phyloP scores from a whole-genome alignment of 1,140 invertebrate species.

The Drosophila rufa region DNA sequence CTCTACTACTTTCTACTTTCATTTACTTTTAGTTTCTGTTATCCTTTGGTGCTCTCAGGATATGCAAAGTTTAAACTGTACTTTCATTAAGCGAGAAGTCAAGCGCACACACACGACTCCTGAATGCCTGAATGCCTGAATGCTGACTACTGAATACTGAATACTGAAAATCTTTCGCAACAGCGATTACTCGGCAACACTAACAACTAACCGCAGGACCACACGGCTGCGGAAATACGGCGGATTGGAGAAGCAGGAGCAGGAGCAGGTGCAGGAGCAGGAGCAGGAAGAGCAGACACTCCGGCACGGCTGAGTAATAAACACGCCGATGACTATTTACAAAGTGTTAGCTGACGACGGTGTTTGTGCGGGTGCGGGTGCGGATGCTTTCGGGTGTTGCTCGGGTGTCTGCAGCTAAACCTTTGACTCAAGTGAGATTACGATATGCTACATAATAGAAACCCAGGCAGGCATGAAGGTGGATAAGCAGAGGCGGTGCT shows the following conservation, averaged over 20 bases:
- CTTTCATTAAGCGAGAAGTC: conserved; percentile 52
- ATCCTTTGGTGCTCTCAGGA: conserved; percentile 4
- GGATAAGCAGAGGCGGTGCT: conserved; percentile 21
- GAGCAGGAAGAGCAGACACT: conserved; percentile 39
- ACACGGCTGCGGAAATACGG: conserved; percentile 15
- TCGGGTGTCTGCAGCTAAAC: conserved; percentile 65
- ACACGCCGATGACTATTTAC: conserved; percentile 69
- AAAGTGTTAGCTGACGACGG: conserved; percentile 60
- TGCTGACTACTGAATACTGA: conserved; percentile 5
- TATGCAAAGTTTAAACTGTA: conserved; percentile 51
- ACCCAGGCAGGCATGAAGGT: conserved; percentile 63
- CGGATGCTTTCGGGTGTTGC: conserved; percentile 20
- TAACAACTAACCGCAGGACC: conserved; percentile 45
- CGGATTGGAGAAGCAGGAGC: conserved; percentile 1
- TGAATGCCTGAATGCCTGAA: background rate
- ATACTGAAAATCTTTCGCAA: conserved; percentile 45
- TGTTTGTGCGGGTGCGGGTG: conserved; percentile 16
- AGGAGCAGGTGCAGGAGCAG: background rate
- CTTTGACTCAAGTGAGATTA: conserved; percentile 79
- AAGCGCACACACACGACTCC: conserved; percentile 18
- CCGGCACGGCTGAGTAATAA: conserved; percentile 65
- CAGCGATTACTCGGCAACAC: conserved; percentile 48
- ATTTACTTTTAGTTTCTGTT: conserved; percentile 9
- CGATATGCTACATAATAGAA: conserved; percentile 73
- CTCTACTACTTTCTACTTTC: background rate